Conservation (phyloP, 64 coral and sea anemone genomes). For the Montipora foliosa region DNA sequence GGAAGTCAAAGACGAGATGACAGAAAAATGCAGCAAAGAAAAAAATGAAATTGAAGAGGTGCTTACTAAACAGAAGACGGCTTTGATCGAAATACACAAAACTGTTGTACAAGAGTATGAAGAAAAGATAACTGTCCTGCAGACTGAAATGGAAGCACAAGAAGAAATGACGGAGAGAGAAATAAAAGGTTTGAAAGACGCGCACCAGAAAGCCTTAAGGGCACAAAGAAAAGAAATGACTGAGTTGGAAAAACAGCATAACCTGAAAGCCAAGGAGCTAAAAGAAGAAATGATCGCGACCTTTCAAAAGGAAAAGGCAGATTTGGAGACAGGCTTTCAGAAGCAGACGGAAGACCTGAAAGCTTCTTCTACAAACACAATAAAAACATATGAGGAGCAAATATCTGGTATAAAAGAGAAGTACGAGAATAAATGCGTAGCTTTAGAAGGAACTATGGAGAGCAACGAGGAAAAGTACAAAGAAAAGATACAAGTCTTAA, state of each 20-base stretch:
- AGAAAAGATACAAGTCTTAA: slow-evolving; percentile 30
- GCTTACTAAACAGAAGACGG: slow-evolving; percentile 32
- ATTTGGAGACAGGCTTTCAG: slow-evolving; percentile 17
- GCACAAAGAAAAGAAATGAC: slow-evolving; percentile 42
- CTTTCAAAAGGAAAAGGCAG: background rate
- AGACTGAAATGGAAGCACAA: slow-evolving; percentile 21
- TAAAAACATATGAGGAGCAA: slow-evolving; percentile 28
- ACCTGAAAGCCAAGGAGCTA: slow-evolving; percentile 48
- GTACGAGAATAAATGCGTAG: slow-evolving; percentile 39
- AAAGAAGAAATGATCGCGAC: slow-evolving; percentile 39
- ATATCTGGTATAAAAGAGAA: slow-evolving; percentile 39
- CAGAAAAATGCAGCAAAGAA: slow-evolving; percentile 53
- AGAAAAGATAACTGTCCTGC: slow-evolving; percentile 8
- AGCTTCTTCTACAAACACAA: slow-evolving; percentile 1
- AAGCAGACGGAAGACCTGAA: slow-evolving; percentile 13
- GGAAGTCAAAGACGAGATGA: slow-evolving; percentile 48
- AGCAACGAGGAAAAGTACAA: slow-evolving; percentile 37
- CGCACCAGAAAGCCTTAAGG: slow-evolving; percentile 18
- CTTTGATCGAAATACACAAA: slow-evolving; percentile 17
- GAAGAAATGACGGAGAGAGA: slow-evolving; percentile 25
- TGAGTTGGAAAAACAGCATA: slow-evolving; percentile 6
- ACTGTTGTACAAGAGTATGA: slow-evolving; percentile 50
- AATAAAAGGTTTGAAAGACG: slow-evolving; percentile 12
- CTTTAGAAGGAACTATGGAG: slow-evolving; percentile 14
- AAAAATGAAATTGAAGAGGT: slow-evolving; percentile 51